Percentiles rank a stretch among this genome's conserved stretches.
Conservation (phyloP, 2,797 vertebrate species). For the Kryptolebias ocellatus region DNA sequence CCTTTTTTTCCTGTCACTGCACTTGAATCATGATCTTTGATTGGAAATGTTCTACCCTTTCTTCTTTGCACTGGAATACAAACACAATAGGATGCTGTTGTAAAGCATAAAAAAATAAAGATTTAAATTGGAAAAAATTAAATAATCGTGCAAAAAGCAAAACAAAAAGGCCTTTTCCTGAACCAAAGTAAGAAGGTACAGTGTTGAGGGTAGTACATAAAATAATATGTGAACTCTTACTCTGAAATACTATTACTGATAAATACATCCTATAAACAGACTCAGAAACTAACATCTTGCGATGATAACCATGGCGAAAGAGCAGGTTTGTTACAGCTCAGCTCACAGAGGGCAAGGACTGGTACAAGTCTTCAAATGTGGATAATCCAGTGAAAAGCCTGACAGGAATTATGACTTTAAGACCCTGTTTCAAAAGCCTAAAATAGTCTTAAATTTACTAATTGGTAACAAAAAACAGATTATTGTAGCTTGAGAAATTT, state of each 20-base stretch:
- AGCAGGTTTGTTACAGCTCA: neutral
- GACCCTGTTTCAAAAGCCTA: conserved; percentile 12
- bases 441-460: neutral
- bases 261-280: neutral
- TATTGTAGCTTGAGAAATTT: neutral
- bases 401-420: conserved; percentile 2
- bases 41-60: conserved; percentile 8
- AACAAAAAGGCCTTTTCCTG: neutral
- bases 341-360: neutral
- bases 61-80: conserved; percentile 19
- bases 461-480: conserved; percentile 1
- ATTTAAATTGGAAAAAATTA: neutral
- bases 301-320: neutral
- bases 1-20: conserved; percentile 28
- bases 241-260: no score
- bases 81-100: conserved; percentile 1
- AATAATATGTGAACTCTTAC: neutral
- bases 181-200: neutral
- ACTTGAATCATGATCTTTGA: conserved; percentile 51
- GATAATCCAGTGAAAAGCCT: neutral
- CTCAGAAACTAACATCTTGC: neutral
- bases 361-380: conserved; percentile 2
- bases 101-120: neutral
- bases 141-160: no score
- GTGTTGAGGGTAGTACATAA: neutral